A percentile compares a stretch with the other conserved stretches of the same genome.
These are phyloP conservation scores for Sphaerophoria rueppellii DNA, from an alignment of 2,888 invertebrate species.

Conservation along the genomic window DNA sequence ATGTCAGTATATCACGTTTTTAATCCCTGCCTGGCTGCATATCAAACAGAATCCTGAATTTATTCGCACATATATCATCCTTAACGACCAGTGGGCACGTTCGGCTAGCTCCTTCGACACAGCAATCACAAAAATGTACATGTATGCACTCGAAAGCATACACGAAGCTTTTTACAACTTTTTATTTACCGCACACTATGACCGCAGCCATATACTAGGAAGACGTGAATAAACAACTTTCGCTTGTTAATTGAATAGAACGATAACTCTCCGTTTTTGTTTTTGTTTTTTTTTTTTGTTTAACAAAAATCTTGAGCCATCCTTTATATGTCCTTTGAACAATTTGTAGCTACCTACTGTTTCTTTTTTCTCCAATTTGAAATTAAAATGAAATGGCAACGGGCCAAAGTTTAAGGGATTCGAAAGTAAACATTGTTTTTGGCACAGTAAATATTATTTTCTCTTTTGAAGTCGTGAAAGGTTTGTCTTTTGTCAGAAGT, in stretches of 20 bases:
- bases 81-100: conserved; percentile 70
- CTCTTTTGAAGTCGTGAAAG: neutral
- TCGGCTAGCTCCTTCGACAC: neutral
- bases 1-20: conserved; percentile 75
- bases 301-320: conserved; percentile 46
- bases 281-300: conserved; percentile 57
- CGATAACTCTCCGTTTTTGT: conserved; percentile 70
- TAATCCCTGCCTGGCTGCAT: conserved; percentile 73
- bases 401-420: neutral
- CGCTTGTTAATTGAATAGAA: conserved; percentile 75
- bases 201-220: conserved; percentile 42
- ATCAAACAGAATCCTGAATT: conserved; percentile 75
- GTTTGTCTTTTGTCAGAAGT: neutral
- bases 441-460: conserved; percentile 10
- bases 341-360: neutral
- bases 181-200: conserved; percentile 58
- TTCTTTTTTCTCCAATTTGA: conserved; percentile 11
- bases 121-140: neutral
- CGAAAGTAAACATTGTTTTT: conserved; percentile 21
- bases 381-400: conserved; percentile 25
- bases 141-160: neutral
- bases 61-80: conserved; percentile 76
- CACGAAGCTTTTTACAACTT: neutral
- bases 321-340: conserved; percentile 9
- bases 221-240: conserved; percentile 60